Percentiles rank a stretch among this genome's conserved stretches.
Evolutionary conservation across 2,797 vertebrate species (phyloP).

Genomic region (Gephyroberyx darwinii): DNA sequence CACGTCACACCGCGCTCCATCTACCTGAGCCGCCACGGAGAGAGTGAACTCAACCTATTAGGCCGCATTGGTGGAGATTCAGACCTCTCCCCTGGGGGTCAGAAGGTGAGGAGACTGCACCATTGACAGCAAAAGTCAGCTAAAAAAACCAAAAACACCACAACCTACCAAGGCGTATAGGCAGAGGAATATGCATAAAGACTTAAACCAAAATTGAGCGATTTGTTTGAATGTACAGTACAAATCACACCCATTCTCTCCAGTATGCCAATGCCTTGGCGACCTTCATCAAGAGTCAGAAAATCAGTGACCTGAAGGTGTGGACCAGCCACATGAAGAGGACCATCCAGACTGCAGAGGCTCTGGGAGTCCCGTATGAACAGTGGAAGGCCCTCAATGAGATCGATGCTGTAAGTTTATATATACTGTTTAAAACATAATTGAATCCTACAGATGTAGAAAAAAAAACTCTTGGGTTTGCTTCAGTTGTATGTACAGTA

Average conservation of each 20-base stretch:
- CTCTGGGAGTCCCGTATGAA: slow-evolving; percentile 85
- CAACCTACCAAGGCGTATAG: too few relatives aligned
- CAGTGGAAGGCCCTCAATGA: slow-evolving; percentile 94
- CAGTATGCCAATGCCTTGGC: slow-evolving; percentile 82
- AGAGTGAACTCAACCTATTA: slow-evolving; percentile 88
- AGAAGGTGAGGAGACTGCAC: slow-evolving; percentile 70
- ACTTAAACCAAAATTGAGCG: too few relatives aligned
- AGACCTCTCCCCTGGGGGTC: slow-evolving; percentile 83
- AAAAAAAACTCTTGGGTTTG: too few relatives aligned
- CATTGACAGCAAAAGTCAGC: background rate
- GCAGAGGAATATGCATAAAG: too few relatives aligned
- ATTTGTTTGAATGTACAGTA: too few relatives aligned
- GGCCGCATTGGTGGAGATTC: slow-evolving; percentile 90
- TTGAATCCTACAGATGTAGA: background rate
- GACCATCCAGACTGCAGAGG: slow-evolving; percentile 90
- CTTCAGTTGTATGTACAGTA: too few relatives aligned
- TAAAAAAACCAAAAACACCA: background rate
- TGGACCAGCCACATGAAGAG: slow-evolving; percentile 94
- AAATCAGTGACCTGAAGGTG: slow-evolving; percentile 87
- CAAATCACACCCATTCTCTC: background rate
- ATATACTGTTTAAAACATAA: background rate
- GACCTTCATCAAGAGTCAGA: slow-evolving; percentile 83
- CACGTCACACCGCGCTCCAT: slow-evolving; percentile 89
- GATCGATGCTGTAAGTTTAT: slow-evolving; percentile 86
- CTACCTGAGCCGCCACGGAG: slow-evolving; percentile 91